phyloP scores from a whole-genome alignment of 1,140 invertebrate genomes.

The Druon quercuslanigerum region DNA sequence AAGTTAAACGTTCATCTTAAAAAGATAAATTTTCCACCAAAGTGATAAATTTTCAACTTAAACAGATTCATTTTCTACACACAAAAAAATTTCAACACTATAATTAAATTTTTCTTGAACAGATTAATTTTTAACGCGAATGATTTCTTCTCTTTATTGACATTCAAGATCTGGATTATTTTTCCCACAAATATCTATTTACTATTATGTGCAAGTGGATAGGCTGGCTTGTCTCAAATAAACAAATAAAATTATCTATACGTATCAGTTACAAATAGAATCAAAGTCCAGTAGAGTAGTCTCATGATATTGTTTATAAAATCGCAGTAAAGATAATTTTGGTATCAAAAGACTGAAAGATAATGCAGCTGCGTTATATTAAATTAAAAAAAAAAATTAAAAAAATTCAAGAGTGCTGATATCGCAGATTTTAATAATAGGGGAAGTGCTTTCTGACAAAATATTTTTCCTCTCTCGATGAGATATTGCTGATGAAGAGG shows the following conservation, averaged over 20 bases:
- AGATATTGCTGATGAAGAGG: background rate
- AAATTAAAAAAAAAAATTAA: background rate
- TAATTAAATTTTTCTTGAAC: too few relatives aligned
- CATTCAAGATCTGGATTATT: too few relatives aligned
- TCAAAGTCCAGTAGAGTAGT: background rate
- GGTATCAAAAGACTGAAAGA: background rate
- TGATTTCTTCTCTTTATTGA: too few relatives aligned
- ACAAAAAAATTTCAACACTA: too few relatives aligned
- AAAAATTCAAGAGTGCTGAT: background rate
- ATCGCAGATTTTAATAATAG: background rate
- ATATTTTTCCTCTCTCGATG: background rate
- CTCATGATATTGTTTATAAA: constrained; percentile 6
- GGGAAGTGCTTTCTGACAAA: background rate
- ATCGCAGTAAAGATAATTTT: background rate
- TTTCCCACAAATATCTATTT: too few relatives aligned
- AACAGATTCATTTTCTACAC: too few relatives aligned
- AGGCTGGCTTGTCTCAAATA: too few relatives aligned
- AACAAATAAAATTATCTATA: background rate
- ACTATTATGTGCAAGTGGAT: too few relatives aligned
- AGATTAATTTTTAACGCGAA: too few relatives aligned
- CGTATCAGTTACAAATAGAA: constrained; percentile 4
- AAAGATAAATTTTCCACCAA: too few relatives aligned
- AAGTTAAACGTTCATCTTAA: too few relatives aligned
- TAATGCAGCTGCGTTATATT: background rate
- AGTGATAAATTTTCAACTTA: too few relatives aligned